Conservation (phyloP, 2,888 invertebrate genomes). For the Trachelus iudaicus region DNA sequence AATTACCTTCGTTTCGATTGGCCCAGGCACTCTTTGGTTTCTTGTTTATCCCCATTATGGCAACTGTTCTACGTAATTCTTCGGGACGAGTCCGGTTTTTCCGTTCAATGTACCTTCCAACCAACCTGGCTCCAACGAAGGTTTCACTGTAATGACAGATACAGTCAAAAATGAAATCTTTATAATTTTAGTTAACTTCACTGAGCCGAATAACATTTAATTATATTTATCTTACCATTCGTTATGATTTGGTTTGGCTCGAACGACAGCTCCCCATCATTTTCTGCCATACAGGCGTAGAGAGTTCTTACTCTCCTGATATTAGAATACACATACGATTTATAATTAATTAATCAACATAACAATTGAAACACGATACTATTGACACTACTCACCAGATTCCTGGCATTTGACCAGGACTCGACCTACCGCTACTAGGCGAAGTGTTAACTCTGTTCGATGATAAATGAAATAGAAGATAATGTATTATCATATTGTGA, state of each 20-base stretch:
- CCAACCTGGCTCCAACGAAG: constrained; percentile 97
- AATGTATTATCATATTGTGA: constrained; percentile 52
- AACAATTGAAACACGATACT: background rate
- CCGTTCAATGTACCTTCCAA: constrained; percentile 94
- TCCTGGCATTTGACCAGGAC: constrained; percentile 60
- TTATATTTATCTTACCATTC: constrained; percentile 77
- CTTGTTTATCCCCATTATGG: constrained; percentile 67
- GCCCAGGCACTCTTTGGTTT: constrained; percentile 50
- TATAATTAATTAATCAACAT: background rate
- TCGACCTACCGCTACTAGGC: constrained; percentile 62
- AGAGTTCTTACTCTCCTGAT: constrained; percentile 88
- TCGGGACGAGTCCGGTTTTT: constrained; percentile 91
- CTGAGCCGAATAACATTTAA: background rate
- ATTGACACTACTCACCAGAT: constrained; percentile 53
- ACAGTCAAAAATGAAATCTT: background rate
- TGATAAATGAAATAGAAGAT: constrained; percentile 34
- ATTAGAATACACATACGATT: background rate
- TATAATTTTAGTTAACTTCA: background rate
- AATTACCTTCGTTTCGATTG: background rate
- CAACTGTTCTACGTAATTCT: constrained; percentile 94
- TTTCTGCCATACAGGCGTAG: constrained; percentile 96
- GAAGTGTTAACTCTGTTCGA: constrained; percentile 52
- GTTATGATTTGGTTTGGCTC: constrained; percentile 98
- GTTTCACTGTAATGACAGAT: constrained; percentile 75
- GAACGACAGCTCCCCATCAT: constrained; percentile 96